These are phyloP conservation scores for Asbolus verrucosus DNA, from an alignment of 1,140 invertebrate species.

Conservation along the genomic window DNA sequence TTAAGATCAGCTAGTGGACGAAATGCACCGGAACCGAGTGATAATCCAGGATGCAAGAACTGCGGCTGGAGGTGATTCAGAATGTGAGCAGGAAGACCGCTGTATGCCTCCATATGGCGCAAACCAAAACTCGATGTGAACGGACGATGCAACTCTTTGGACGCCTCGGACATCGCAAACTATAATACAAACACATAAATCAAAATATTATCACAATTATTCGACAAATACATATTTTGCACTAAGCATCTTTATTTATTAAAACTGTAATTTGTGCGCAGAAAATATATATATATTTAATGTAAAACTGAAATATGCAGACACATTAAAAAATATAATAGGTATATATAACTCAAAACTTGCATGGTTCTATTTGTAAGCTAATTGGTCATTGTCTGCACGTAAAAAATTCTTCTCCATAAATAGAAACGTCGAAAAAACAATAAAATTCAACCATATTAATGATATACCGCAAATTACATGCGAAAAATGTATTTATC, in stretches of 20 bases:
- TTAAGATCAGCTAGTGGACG: slow-evolving; percentile 65
- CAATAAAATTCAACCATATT: slow-evolving; percentile 30
- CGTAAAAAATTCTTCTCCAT: slow-evolving; percentile 6
- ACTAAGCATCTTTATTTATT: no score
- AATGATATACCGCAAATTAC: slow-evolving; percentile 30
- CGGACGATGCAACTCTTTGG: slow-evolving; percentile 64
- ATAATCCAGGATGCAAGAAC: slow-evolving; percentile 66
- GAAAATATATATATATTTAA: no score
- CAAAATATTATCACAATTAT: no score
- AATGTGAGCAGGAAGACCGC: slow-evolving; percentile 68
- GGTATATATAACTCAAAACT: background rate
- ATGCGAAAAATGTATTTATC: background rate
- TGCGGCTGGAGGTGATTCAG: slow-evolving; percentile 69
- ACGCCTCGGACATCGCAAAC: slow-evolving; percentile 63
- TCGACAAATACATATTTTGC: no score
- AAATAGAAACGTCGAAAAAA: slow-evolving; percentile 25
- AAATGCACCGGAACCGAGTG: slow-evolving; percentile 63
- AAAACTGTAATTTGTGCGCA: no score
- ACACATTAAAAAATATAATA: no score
- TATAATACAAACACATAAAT: slow-evolving; percentile 57
- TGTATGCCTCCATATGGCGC: slow-evolving; percentile 70
- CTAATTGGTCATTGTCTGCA: slow-evolving; percentile 43
- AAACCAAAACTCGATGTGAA: slow-evolving; percentile 68
- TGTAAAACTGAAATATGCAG: no score
- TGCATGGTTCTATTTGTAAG: background rate